Conservation (phyloP, 2,797 vertebrate species). For the Glossophaga mutica region DNA sequence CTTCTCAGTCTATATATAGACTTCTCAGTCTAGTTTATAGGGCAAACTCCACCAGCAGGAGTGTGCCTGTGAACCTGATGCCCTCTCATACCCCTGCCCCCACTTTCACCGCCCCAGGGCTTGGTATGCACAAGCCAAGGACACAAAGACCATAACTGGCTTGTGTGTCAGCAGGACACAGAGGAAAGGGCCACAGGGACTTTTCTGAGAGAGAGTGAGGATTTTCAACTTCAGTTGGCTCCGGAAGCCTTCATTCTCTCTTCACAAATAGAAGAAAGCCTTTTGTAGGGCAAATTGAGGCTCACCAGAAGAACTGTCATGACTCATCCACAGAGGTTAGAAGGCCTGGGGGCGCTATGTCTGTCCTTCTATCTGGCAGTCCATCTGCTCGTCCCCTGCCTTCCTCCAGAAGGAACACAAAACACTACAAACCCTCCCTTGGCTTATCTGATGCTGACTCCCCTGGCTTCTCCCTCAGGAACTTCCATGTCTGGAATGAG, state of each 20-base stretch:
- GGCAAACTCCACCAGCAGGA: background rate
- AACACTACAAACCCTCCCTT: background rate
- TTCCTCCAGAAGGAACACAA: background rate
- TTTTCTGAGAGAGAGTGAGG: background rate
- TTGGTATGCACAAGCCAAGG: background rate
- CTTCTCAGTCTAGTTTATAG: background rate
- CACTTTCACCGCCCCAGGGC: background rate
- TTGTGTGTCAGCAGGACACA: background rate
- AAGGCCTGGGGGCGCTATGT: background rate
- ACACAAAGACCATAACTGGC: background rate
- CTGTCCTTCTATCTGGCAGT: background rate
- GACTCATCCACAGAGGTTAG: background rate
- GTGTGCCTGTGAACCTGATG: background rate
- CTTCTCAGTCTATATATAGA: background rate
- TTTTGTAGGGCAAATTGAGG: background rate
- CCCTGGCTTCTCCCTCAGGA: slow-evolving; percentile 83
- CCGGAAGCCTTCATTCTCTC: background rate
- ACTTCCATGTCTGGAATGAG: slow-evolving; percentile 97
- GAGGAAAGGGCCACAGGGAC: background rate
- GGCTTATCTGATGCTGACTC: background rate
- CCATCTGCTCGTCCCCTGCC: background rate
- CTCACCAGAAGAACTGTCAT: background rate
- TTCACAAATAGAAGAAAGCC: background rate
- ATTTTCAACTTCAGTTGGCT: background rate
- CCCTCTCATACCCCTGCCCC: background rate